phyloP scores from a whole-genome alignment of 2,113 vertebrate species.

The Halcyon senegalensis region DNA sequence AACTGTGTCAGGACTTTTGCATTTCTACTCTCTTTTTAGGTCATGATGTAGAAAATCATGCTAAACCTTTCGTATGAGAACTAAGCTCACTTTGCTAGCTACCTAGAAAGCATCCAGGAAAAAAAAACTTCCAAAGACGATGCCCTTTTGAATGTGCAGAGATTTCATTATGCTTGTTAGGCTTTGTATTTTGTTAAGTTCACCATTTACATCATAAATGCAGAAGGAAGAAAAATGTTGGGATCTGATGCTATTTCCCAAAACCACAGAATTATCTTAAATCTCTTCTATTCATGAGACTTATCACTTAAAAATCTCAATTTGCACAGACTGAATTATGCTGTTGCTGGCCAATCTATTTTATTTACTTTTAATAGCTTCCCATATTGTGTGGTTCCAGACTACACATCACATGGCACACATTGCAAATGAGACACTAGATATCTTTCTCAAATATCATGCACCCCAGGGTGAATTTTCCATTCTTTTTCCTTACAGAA shows the following conservation, averaged over 20 bases:
- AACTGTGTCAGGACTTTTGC: not conserved
- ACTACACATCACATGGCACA: constrained; percentile 1
- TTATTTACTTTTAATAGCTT: not conserved
- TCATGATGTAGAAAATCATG: not conserved
- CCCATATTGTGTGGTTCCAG: not conserved
- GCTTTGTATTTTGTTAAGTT: not conserved
- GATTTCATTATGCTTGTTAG: not conserved
- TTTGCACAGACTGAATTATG: not conserved
- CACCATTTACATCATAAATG: not conserved
- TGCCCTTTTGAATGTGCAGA: not conserved
- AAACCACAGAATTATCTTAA: not conserved
- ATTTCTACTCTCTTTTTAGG: not conserved
- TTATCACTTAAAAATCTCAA: constrained; percentile 13
- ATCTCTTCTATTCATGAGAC: not conserved
- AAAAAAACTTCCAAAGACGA: not conserved
- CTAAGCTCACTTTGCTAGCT: not conserved
- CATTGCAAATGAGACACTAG: not conserved
- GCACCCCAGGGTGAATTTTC: not conserved
- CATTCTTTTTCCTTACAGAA: not conserved
- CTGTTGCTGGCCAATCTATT: not conserved
- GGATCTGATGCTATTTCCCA: not conserved
- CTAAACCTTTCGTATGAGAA: not conserved
- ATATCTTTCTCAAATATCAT: not conserved
- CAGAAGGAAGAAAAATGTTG: not conserved
- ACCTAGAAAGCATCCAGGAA: not conserved